Percentiles rank a stretch among this genome's conserved stretches.
phyloP scores from a whole-genome alignment of 2,113 vertebrate genomes.

The Mormoops blainvillei region DNA sequence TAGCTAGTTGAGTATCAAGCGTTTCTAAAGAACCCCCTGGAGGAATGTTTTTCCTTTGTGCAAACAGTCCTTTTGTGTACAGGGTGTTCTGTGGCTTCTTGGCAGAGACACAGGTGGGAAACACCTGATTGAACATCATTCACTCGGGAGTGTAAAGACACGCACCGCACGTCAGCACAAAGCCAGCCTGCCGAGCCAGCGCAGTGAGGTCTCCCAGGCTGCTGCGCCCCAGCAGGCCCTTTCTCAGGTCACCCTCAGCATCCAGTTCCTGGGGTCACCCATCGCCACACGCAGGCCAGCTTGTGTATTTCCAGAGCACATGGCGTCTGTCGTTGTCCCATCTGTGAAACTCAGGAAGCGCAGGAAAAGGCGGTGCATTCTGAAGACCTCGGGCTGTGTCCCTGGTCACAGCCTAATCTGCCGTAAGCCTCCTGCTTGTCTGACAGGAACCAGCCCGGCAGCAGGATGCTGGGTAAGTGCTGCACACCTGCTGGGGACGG shows the following conservation, averaged over 20 bases:
- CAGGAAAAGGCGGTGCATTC: not conserved
- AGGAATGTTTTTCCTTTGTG: slow-evolving; percentile 58
- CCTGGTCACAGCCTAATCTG: not conserved
- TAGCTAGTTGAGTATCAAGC: slow-evolving; percentile 66
- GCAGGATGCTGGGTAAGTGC: not conserved
- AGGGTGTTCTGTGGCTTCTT: slow-evolving; percentile 52
- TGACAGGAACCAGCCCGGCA: fast-evolving
- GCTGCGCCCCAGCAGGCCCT: not conserved
- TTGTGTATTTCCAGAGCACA: not conserved
- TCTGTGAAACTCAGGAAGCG: not conserved
- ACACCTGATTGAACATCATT: slow-evolving; percentile 39
- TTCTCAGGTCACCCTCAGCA: not conserved
- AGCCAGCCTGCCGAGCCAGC: not conserved
- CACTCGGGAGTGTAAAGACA: not conserved
- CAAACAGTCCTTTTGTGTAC: slow-evolving; percentile 69
- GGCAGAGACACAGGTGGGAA: slow-evolving; percentile 60
- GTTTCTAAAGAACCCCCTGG: slow-evolving; percentile 59
- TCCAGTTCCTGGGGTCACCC: not conserved
- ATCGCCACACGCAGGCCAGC: not conserved
- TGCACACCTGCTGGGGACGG: fast-evolving
- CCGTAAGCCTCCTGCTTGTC: not conserved
- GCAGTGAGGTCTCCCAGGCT: not conserved
- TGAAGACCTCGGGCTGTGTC: not conserved
- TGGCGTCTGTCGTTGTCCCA: not conserved
- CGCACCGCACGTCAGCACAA: not conserved